Conservation (phyloP, 2,888 invertebrate species). For the Orchesella flavescens region DNA sequence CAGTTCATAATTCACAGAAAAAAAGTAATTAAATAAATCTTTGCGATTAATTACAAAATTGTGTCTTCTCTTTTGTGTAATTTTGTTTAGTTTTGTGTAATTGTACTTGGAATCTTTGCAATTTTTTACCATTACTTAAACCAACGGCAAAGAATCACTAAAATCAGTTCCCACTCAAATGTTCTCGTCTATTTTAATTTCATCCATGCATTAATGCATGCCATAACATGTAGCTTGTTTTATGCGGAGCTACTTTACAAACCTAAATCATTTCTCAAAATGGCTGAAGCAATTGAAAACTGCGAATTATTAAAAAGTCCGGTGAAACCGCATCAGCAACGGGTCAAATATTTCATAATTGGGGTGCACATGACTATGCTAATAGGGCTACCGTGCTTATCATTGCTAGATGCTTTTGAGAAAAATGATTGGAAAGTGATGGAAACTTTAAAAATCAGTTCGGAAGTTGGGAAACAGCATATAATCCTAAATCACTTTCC, state of each 20-base stretch:
- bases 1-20: not conserved
- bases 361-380: too few relatives aligned
- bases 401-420: too few relatives aligned
- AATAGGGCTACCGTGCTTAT: too few relatives aligned
- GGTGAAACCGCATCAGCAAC: too few relatives aligned
- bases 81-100: not conserved
- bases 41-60: too few relatives aligned
- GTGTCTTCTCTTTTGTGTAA: too few relatives aligned
- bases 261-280: not conserved
- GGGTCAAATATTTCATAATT: not conserved
- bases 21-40: too few relatives aligned
- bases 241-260: constrained; percentile 24
- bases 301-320: constrained; percentile 12
- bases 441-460: too few relatives aligned
- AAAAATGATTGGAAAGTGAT: too few relatives aligned
- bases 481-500: not conserved
- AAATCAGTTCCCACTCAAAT: constrained; percentile 20
- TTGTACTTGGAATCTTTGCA: not conserved
- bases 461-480: not conserved
- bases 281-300: constrained; percentile 20
- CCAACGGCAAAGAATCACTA: constrained; percentile 6
- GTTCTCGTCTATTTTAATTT: constrained; percentile 33
- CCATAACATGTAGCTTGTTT: constrained; percentile 21
- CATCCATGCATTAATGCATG: constrained; percentile 38
- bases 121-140: not conserved